Conservation (phyloP, 2,113 vertebrate genomes). For the Salvator merianae region DNA sequence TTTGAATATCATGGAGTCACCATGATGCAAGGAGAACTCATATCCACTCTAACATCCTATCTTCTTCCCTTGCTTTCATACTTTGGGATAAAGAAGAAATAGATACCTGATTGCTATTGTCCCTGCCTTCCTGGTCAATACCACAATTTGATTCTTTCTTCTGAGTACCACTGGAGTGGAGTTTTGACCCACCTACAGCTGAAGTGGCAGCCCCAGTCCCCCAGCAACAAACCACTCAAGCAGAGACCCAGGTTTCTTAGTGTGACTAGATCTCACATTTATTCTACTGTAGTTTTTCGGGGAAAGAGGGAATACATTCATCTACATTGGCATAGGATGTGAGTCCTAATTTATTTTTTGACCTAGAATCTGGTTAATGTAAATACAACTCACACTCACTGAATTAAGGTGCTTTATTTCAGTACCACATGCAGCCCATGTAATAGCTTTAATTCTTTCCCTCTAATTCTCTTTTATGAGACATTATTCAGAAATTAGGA, state of each 20-base stretch:
- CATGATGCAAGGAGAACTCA: too few species aligned
- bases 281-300: not conserved
- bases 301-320: rapidly evolving
- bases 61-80: too few species aligned
- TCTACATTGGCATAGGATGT: rapidly evolving
- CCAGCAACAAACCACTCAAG: not conserved
- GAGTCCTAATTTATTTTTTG: rapidly evolving
- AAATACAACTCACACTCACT: not conserved
- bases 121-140: not conserved
- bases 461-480: not conserved
- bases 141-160: not conserved
- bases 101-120: not conserved
- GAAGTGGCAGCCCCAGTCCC: not conserved
- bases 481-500: not conserved
- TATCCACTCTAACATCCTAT: not conserved
- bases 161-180: not conserved
- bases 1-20: too few species aligned
- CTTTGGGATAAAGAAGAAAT: not conserved
- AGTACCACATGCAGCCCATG: not conserved
- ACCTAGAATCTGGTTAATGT: not conserved
- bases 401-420: not conserved
- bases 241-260: too few species aligned
- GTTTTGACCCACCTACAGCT: not conserved
- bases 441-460: not conserved
- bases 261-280: too few species aligned